phyloP scores from a whole-genome alignment of 2,888 invertebrate genomes.

The Lottia scabra region DNA sequence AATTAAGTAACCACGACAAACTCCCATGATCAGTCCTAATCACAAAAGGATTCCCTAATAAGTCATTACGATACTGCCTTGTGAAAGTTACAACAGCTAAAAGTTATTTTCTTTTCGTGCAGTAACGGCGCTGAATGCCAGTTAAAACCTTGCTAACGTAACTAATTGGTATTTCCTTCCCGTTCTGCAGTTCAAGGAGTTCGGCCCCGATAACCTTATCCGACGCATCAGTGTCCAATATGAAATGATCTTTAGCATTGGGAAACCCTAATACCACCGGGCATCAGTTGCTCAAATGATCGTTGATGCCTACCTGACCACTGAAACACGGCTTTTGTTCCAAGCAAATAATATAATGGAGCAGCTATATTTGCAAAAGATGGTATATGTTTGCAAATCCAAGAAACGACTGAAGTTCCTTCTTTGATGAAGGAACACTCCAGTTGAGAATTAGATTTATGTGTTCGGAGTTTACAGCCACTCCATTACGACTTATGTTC shows the following conservation, averaged over 20 bases:
- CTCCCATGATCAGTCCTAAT: constrained; percentile 36
- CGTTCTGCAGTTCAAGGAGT: constrained; percentile 32
- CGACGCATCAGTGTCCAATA: constrained; percentile 37
- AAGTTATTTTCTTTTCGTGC: constrained; percentile 7
- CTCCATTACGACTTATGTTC: constrained; percentile 13
- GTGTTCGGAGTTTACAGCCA: constrained; percentile 15
- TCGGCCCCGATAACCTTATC: constrained; percentile 34
- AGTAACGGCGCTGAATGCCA: constrained; percentile 32
- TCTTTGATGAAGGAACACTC: constrained; percentile 16
- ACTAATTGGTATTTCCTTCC: constrained; percentile 29
- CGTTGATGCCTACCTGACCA: constrained; percentile 9
- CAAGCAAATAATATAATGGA: constrained; percentile 27
- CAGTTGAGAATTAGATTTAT: constrained; percentile 22
- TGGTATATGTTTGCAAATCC: constrained; percentile 29
- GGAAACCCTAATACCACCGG: constrained; percentile 32
- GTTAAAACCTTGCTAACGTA: constrained; percentile 30
- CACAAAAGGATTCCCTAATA: constrained; percentile 25
- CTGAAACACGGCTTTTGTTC: constrained; percentile 11
- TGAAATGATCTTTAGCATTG: constrained; percentile 22
- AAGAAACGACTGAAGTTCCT: constrained; percentile 17
- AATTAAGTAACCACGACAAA: constrained; percentile 30
- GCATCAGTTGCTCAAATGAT: constrained; percentile 9
- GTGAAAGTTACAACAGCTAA: constrained; percentile 34
- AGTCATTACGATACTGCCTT: constrained; percentile 30
- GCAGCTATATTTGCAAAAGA: constrained; percentile 21